Percentiles rank a stretch among this genome's conserved stretches.
These are phyloP conservation scores for Thelohanellus kitauei DNA, from an alignment of 30 jellyfish, hydroid and myxozoan species.

Conservation along the genomic window DNA sequence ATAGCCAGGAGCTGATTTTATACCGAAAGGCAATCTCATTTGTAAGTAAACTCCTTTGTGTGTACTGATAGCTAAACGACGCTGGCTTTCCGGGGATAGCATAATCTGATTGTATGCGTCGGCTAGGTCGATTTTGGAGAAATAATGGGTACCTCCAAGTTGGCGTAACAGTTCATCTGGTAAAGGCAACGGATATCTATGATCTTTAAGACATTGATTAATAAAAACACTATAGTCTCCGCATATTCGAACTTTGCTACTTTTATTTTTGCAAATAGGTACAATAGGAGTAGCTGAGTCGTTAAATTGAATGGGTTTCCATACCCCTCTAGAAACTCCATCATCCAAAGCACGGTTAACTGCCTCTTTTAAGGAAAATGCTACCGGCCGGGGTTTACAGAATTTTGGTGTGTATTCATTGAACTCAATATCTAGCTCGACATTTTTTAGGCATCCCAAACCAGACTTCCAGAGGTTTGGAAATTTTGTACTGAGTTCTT, in stretches of 20 bases:
- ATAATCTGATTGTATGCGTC: constrained; percentile 1
- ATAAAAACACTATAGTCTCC: constrained; percentile 1
- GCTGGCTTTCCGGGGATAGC: constrained; percentile 4
- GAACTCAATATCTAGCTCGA: too few species aligned
- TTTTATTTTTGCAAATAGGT: too few species aligned
- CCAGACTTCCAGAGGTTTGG: too few species aligned
- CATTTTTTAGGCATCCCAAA: too few species aligned
- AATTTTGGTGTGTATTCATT: too few species aligned
- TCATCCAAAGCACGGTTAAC: too few species aligned
- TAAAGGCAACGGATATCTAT: constrained; percentile 1
- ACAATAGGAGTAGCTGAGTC: too few species aligned
- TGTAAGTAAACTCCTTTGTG: constrained; percentile 1
- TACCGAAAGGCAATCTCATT: constrained; percentile 1
- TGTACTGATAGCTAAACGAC: constrained; percentile 1
- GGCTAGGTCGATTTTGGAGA: constrained; percentile 2
- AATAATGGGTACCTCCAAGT: constrained; percentile 1
- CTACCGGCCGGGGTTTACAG: too few species aligned
- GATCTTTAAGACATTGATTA: background rate
- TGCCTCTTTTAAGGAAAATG: too few species aligned
- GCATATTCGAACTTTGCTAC: constrained; percentile 1
- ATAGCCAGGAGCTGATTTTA: constrained; percentile 3
- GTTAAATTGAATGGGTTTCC: too few species aligned
- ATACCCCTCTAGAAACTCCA: too few species aligned
- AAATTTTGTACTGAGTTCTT: too few species aligned
- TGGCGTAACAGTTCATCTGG: background rate